Conservation (phyloP, 2,113 vertebrate species). For the Atrichornis clamosus region DNA sequence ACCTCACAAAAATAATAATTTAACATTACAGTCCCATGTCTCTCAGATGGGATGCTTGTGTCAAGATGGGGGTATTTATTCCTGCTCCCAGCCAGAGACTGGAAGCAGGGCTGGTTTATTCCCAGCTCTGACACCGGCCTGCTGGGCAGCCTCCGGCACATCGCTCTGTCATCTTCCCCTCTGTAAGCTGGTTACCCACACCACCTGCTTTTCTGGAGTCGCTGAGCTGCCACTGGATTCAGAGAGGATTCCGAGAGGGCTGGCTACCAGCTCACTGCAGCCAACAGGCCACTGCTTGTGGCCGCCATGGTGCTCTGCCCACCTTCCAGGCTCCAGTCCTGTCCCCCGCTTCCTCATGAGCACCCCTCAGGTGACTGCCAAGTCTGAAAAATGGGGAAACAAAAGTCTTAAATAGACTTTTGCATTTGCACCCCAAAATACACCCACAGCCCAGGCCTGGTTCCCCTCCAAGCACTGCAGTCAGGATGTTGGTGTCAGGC, state of each 20-base stretch:
- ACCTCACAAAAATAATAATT: neutral
- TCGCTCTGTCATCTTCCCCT: neutral
- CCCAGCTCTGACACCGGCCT: neutral
- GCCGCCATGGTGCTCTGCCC: neutral
- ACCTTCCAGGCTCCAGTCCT: rapidly evolving
- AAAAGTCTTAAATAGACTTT: neutral
- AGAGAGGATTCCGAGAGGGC: neutral
- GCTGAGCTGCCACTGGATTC: neutral
- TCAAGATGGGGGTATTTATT: neutral
- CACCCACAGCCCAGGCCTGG: rapidly evolving
- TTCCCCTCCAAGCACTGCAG: neutral
- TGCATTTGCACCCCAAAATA: neutral
- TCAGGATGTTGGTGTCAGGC: neutral
- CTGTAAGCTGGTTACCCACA: neutral
- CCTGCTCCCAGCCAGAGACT: neutral
- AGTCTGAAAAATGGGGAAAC: neutral
- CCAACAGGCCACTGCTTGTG: rapidly evolving
- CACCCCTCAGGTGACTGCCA: neutral
- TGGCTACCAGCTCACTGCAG: rapidly evolving
- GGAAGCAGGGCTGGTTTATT: neutral
- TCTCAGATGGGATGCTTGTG: neutral
- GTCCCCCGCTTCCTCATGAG: neutral
- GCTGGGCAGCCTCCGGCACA: neutral
- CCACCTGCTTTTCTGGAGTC: neutral
- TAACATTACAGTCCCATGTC: neutral